Conservation (phyloP, 1,140 invertebrate genomes). For the Trichonephila inaurata region DNA sequence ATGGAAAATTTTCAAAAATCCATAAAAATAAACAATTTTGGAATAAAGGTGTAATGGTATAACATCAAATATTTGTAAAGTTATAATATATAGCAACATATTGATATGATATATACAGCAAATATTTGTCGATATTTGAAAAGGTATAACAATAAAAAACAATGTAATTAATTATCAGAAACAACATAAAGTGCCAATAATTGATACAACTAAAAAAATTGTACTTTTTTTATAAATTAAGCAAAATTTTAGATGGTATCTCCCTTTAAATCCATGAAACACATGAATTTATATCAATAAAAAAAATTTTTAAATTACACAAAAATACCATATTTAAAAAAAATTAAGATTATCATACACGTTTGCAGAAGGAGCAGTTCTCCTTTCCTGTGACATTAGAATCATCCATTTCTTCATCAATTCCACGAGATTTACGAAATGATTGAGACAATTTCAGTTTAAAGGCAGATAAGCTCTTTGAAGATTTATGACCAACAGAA, state of each 20-base stretch:
- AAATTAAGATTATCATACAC: constrained; percentile 23
- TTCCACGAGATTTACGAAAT: constrained; percentile 62
- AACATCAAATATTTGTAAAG: not conserved
- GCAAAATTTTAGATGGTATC: too few species aligned
- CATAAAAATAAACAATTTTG: too few species aligned
- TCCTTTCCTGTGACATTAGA: not conserved
- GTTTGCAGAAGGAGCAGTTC: constrained; percentile 1
- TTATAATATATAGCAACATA: not conserved
- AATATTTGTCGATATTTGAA: not conserved
- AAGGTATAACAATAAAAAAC: too few species aligned
- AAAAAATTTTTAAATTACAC: too few species aligned
- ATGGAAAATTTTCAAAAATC: too few species aligned
- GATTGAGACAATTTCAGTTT: constrained; percentile 54
- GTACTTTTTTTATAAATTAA: too few species aligned
- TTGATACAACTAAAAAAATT: too few species aligned
- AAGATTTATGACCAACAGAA: not conserved
- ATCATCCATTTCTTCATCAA: constrained; percentile 54
- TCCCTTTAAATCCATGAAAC: too few species aligned
- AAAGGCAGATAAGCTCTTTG: constrained; percentile 59
- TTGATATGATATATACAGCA: not conserved
- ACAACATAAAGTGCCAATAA: too few species aligned
- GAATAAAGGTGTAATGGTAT: too few species aligned
- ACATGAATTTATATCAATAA: too few species aligned
- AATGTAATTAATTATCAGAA: too few species aligned
- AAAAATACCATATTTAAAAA: not conserved